Evolutionary conservation across 2,797 vertebrate species (phyloP), one percentile per base, ranked within the genome.

Genomic region (Myotis daubentonii): DNA sequence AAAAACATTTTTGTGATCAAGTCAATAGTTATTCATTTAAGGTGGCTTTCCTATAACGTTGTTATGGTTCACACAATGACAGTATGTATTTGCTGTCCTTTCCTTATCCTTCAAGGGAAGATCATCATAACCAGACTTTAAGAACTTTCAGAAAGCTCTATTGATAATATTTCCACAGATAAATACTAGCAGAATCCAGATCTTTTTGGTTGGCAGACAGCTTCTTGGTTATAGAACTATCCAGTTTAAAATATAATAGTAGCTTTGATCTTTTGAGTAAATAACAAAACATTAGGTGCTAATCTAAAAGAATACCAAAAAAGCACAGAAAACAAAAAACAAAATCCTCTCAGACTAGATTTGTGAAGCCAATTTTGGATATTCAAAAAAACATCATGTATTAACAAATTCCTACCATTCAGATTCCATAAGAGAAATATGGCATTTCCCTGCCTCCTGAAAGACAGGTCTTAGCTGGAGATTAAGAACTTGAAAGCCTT

Each of bases 141-240:
- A 93, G 25, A 62, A 79, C 66, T 66, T 80, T 23, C 74, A 41
- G 71, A 92, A 65, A 95, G 80, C 17, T 90, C 23, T 78, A n/a
- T 9, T 72, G 16, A 57, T 53, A 33, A 68, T 41, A 38, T 93
- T 74, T 82, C 65, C 60, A 60, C 68, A 90, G 25, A 68, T 74
- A 88, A 74, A 82, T 68, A 44, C 19, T 33, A 44, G 62, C 22
- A 8, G 16, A 44, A 53, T 33, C 53, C 8, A 78, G 55, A 15
- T 86, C 30, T 47, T 87, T 78, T 85, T 57, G 20, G 44, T 30
- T 85, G 76, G 79, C 44, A 12, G 57, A 76, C 16, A 53, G 53
- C 16, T 70, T 80, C 36, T 28, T 49, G 33, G 22, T 62, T 95
- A 83, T 70, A 30, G 65, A 91, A 94, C 30, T 30, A 89, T 44